These are phyloP conservation scores for Andrena trimmerana DNA, from an alignment of 2,888 invertebrate species.

Conservation along the genomic window DNA sequence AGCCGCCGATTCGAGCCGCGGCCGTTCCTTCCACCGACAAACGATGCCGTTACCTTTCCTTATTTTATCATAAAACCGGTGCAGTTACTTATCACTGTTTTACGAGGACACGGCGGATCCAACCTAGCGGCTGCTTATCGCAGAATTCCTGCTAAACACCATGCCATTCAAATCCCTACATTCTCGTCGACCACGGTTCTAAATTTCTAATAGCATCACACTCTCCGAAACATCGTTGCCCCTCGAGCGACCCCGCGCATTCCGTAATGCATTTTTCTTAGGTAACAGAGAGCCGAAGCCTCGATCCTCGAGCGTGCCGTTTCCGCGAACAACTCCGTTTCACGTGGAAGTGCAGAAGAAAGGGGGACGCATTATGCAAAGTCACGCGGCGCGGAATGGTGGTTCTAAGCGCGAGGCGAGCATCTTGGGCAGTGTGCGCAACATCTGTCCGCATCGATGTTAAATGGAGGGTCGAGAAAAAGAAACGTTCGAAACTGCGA, in stretches of 20 bases:
- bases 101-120: neutral
- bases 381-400: slow-evolving; percentile 24
- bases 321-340: slow-evolving; percentile 23
- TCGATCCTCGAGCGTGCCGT: neutral
- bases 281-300: neutral
- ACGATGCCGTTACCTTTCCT: neutral
- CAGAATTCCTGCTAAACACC: neutral
- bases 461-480: neutral
- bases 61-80: slow-evolving; percentile 12
- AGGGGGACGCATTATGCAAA: slow-evolving; percentile 34
- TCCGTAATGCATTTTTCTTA: no score
- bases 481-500: slow-evolving; percentile 25
- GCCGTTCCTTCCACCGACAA: slow-evolving; percentile 21
- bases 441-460: slow-evolving; percentile 50
- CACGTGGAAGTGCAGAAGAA: neutral
- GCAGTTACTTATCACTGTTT: neutral
- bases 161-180: no score
- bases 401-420: slow-evolving; percentile 13
- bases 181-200: no score
- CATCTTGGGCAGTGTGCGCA: slow-evolving; percentile 34
- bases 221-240: no score
- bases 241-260: no score
- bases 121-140: neutral
- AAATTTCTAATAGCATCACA: no score
- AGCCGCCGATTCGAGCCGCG: slow-evolving; percentile 19